These are phyloP conservation scores for Noctua janthe DNA, from an alignment of 2,888 invertebrate species.

Conservation along the genomic window DNA sequence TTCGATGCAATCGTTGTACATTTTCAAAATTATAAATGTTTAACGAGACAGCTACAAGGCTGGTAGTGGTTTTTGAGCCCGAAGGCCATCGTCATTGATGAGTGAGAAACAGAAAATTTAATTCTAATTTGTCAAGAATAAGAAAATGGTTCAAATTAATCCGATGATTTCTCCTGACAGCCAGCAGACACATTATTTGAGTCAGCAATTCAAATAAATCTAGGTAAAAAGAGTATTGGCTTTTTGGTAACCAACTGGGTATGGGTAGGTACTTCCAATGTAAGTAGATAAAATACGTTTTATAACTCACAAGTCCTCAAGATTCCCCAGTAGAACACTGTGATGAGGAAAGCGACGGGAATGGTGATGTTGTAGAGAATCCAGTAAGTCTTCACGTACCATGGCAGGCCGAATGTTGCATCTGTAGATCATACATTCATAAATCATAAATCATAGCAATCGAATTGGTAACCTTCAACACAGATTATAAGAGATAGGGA, in stretches of 20 bases:
- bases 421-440: conserved; percentile 71
- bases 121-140: neutral
- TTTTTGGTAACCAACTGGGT: neutral
- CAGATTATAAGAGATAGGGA: conserved; percentile 9
- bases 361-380: conserved; percentile 87
- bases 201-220: neutral
- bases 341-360: conserved; percentile 87
- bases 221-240: neutral
- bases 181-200: neutral
- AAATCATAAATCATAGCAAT: conserved; percentile 26
- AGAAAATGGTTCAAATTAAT: neutral
- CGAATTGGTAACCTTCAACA: conserved; percentile 20
- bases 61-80: neutral
- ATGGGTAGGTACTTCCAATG: no score
- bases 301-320: conserved; percentile 80
- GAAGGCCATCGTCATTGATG: neutral
- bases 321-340: conserved; percentile 88
- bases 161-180: neutral
- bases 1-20: neutral
- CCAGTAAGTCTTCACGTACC: conserved; percentile 88
- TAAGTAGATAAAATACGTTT: neutral
- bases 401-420: conserved; percentile 83
- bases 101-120: neutral
- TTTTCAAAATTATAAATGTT: conserved; percentile 26
- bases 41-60: neutral